phyloP scores from a whole-genome alignment of 2,113 vertebrate genomes.

The Geothlypis trichas region DNA sequence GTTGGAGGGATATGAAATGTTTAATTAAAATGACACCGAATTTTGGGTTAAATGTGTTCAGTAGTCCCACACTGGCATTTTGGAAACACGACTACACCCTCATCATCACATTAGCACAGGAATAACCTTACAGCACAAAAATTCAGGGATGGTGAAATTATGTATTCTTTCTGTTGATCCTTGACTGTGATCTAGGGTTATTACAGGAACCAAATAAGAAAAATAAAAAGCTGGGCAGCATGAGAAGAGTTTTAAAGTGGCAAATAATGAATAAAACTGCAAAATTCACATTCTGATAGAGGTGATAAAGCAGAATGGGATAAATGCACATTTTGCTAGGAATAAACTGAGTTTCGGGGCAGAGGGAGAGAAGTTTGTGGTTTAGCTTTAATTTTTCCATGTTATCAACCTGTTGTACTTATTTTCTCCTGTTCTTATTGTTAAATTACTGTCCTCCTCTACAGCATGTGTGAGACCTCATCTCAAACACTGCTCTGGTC shows the following conservation, averaged over 20 bases:
- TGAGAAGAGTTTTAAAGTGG: not conserved
- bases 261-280: not conserved
- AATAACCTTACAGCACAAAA: not conserved
- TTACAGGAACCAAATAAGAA: not conserved
- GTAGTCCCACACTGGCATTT: not conserved
- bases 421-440: not conserved
- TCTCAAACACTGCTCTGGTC: not conserved
- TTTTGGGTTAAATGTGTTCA: constrained; percentile 15
- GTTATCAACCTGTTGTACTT: not conserved
- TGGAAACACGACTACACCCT: not conserved
- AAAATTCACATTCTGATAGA: not conserved
- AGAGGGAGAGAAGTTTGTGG: not conserved
- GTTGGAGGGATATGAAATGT: not conserved
- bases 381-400: not conserved
- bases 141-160: not conserved
- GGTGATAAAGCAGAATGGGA: not conserved
- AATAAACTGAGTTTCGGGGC: not conserved
- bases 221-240: not conserved
- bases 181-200: not conserved
- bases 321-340: not conserved
- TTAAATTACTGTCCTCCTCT: not conserved
- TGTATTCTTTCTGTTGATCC: not conserved
- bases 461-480: not conserved
- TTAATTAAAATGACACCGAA: not conserved
- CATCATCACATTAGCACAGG: not conserved